phyloP scores from a whole-genome alignment of 2,888 invertebrate species.

The Drosophila glabriapex region DNA sequence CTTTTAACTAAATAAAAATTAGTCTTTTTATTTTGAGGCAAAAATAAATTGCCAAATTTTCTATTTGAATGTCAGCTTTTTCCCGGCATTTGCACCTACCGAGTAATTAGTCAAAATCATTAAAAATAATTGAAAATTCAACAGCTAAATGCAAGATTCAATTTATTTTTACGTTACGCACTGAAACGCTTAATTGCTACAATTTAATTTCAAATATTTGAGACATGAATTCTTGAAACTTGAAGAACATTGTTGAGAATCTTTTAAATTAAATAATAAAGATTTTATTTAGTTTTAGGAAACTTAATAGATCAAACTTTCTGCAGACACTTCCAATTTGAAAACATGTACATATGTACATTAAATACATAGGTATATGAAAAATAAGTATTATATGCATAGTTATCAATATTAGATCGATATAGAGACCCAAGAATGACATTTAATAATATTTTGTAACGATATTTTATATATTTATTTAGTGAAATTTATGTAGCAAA shows the following conservation, averaged over 20 bases:
- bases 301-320: background rate
- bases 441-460: background rate
- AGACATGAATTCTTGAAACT: background rate
- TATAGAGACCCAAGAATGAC: background rate
- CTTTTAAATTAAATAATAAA: background rate
- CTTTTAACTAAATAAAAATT: slow-evolving; percentile 1
- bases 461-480: background rate
- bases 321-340: background rate
- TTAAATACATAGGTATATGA: background rate
- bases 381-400: background rate
- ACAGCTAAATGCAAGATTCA: slow-evolving; percentile 24
- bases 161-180: slow-evolving; percentile 42
- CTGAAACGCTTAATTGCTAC: slow-evolving; percentile 21
- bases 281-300: background rate
- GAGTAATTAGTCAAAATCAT: slow-evolving; percentile 41
- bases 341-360: background rate
- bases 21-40: slow-evolving; percentile 3
- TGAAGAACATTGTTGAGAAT: background rate
- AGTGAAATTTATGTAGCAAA: background rate
- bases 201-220: background rate
- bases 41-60: slow-evolving; percentile 7
- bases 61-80: background rate
- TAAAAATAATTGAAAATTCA: slow-evolving; percentile 17
- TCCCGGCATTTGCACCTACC: slow-evolving; percentile 4
- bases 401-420: background rate